phyloP scores from a whole-genome alignment of 2,888 invertebrate genomes.

The Drosophila subquinaria region DNA sequence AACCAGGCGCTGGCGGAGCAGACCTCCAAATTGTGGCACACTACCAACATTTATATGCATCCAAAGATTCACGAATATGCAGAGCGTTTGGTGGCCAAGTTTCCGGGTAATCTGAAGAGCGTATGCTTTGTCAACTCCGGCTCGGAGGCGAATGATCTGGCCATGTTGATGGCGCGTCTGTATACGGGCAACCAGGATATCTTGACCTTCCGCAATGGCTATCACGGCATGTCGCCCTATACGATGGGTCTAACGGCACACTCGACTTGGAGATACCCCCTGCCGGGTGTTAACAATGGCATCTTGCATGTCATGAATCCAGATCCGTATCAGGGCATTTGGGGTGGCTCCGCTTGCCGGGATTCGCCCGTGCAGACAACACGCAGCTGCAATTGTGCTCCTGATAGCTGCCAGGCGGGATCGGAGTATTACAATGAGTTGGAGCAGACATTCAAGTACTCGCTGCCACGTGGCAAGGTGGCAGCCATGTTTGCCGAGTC shows the following conservation, averaged over 20 bases:
- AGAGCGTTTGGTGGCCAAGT: slow-evolving; percentile 91
- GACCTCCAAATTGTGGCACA: slow-evolving; percentile 94
- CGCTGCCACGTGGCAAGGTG: slow-evolving; percentile 91
- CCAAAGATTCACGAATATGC: slow-evolving; percentile 96
- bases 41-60: slow-evolving; percentile 96
- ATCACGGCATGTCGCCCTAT: slow-evolving; percentile 96
- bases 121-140: slow-evolving; percentile 98
- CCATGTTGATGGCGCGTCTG: slow-evolving; percentile 93
- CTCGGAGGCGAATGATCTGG: slow-evolving; percentile 98
- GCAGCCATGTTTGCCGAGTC: slow-evolving; percentile 98
- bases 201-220: slow-evolving; percentile 94
- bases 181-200: slow-evolving; percentile 95
- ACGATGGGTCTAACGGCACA: slow-evolving; percentile 93
- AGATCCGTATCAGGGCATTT: slow-evolving; percentile 95
- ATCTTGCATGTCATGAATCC: slow-evolving; percentile 96
- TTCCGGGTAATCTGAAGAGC: slow-evolving; percentile 95
- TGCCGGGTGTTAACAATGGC: slow-evolving; percentile 89
- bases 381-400: slow-evolving; percentile 89
- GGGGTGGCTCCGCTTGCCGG: slow-evolving; percentile 95
- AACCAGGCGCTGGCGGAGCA: slow-evolving; percentile 92
- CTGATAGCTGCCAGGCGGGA: slow-evolving; percentile 90
- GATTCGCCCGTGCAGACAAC: slow-evolving; percentile 93
- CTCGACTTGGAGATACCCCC: slow-evolving; percentile 91
- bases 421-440: slow-evolving; percentile 93
- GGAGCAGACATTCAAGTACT: slow-evolving; percentile 90